Evolutionary conservation across 2,797 vertebrate species (phyloP).

Genomic region (Lacerta agilis): DNA sequence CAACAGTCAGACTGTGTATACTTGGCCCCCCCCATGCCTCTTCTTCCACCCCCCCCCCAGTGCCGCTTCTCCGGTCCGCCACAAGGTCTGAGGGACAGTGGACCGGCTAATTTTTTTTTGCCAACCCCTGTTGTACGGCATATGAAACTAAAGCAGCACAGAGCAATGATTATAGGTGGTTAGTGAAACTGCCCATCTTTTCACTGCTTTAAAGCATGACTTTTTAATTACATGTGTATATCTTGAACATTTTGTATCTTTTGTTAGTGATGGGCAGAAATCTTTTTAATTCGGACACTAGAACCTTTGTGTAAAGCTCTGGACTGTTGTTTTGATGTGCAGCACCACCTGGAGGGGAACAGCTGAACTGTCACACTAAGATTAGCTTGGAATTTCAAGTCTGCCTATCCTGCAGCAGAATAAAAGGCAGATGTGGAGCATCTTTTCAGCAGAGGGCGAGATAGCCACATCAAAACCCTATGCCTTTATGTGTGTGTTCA

Average conservation of each 20-base stretch:
- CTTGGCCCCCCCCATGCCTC: no score
- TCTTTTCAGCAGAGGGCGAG: neutral
- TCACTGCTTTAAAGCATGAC: neutral
- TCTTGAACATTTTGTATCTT: neutral
- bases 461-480: neutral
- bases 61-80: no score
- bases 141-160: neutral
- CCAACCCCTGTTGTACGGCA: no score
- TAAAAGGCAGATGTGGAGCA: neutral
- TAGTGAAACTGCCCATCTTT: neutral
- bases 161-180: neutral
- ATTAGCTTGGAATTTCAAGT: neutral
- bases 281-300: neutral
- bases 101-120: no score
- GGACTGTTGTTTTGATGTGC: constrained; percentile 3
- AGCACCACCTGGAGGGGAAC: constrained; percentile 68
- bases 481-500: neutral
- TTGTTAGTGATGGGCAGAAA: no score
- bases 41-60: no score
- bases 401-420: neutral
- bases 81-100: no score
- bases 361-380: neutral
- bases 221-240: neutral
- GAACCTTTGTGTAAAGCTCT: neutral
- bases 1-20: no score